phyloP scores from a whole-genome alignment of 2,888 invertebrate genomes.

The Eupelmus urozonus region DNA sequence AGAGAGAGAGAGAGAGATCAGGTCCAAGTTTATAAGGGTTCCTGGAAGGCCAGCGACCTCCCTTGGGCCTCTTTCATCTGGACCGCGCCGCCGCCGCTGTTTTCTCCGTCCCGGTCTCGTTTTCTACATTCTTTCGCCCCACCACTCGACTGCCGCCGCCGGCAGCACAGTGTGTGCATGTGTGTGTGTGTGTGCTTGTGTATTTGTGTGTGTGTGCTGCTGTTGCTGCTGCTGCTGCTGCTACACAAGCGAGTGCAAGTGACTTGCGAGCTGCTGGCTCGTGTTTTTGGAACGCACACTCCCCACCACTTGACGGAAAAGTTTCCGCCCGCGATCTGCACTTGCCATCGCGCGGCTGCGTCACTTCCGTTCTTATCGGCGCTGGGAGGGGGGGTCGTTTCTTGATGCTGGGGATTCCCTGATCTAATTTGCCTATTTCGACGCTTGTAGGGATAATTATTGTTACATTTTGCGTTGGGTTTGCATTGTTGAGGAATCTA shows the following conservation, averaged over 20 bases:
- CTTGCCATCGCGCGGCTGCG: no score
- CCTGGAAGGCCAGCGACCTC: constrained; percentile 76
- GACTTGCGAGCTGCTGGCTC: background rate
- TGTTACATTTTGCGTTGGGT: no score
- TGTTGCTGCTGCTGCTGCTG: background rate
- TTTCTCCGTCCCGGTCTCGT: constrained; percentile 50
- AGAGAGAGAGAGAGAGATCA: constrained; percentile 64
- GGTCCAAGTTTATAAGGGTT: constrained; percentile 75
- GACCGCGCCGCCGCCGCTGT: constrained; percentile 32
- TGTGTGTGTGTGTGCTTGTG: background rate
- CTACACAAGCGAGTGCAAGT: no score
- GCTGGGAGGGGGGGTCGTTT: no score
- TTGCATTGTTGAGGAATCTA: no score
- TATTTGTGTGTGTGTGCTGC: background rate
- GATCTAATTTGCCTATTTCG: no score
- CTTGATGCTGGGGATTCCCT: no score
- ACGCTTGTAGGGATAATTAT: no score
- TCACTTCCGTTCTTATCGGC: constrained; percentile 58
- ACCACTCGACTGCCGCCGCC: background rate
- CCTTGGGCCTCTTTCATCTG: constrained; percentile 74
- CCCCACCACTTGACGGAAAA: constrained; percentile 16
- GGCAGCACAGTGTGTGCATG: background rate
- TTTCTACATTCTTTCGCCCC: constrained; percentile 55
- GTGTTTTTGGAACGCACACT: background rate
- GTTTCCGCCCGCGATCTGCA: constrained; percentile 4